Evolutionary conservation across 2,888 invertebrate species (phyloP).

Genomic region (Drosophila emarginata): DNA sequence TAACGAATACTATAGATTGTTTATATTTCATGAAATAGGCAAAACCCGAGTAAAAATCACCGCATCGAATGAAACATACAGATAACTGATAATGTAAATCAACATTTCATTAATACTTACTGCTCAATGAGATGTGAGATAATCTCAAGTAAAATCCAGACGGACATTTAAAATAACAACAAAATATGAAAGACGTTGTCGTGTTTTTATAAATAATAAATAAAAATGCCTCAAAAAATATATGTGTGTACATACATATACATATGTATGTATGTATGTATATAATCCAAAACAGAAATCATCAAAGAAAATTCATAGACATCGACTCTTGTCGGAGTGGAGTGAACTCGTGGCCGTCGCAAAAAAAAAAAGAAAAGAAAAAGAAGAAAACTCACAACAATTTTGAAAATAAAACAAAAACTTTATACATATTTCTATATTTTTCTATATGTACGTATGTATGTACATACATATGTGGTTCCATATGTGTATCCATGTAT

Average conservation of each 20-base stretch:
- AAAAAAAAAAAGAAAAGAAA: conserved; percentile 10
- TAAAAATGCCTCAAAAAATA: neutral
- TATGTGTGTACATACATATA: conserved; percentile 18
- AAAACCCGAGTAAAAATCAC: conserved; percentile 4
- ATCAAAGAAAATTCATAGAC: conserved; percentile 73
- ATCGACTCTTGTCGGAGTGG: conserved; percentile 48
- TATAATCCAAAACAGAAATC: conserved; percentile 41
- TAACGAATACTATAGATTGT: neutral
- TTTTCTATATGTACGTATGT: conserved; percentile 2
- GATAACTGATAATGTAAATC: conserved; percentile 3
- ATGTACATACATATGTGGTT: neutral
- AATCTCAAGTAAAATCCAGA: conserved; percentile 33
- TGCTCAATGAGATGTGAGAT: conserved; percentile 47
- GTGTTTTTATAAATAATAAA: conserved; percentile 59
- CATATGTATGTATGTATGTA: too few relatives aligned
- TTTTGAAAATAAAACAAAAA: conserved; percentile 45
- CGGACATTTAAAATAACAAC: conserved; percentile 44
- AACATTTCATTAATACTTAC: neutral
- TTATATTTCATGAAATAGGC: neutral
- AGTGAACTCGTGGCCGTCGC: conserved; percentile 72
- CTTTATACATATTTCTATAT: conserved; percentile 45
- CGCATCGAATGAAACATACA: neutral
- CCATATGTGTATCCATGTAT: neutral
- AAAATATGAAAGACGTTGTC: conserved; percentile 53
- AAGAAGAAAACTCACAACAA: neutral